Base-by-base conservation (phyloP, 1,140 invertebrate genomes). In the Bombus balteatus region DNA sequence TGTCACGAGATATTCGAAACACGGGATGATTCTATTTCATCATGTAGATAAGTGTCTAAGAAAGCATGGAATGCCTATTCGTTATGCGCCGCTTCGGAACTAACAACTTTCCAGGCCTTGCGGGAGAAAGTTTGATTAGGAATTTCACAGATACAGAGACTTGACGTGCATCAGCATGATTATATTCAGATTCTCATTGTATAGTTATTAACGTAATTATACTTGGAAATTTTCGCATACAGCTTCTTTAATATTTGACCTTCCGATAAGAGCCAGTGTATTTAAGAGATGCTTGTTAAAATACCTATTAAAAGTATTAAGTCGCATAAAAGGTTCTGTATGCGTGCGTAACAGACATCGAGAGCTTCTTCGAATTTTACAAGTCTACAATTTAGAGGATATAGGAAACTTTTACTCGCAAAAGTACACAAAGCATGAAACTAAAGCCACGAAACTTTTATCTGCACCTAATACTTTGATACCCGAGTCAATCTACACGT, bases 51-150 rank as follows among this genome's bases (percentile, higher is more conserved):
- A 66, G 43, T 47, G 37, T 78, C 39, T 34, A 28, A 66, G 77
- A 47, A 41, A 68, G 39, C 37, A 68, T 41, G 62, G 39, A 28
- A 47, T 13, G 15, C n/a, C n/a, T 25, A 71, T 53, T 68, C 43
- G 34, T 47, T 53, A 47, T 28, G 25, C 66, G 25, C 37, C 10
- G 34, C 47, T 71, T 70, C 28, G 47, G 34, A 39, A 77, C 43
- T 47, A 15, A 39, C 47, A 81, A 81, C 47, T 72, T 81, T 71
- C 68, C 43, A 28, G 34, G 32, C 28, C 79, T 59, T 53, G 18
- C 18, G 79, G 25, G 79, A 81, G 79, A 81, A 81, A 81, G 79
- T 81, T 81, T 81, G 79, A 81, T 81, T 81, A 81, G 47, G 68
- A 81, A 81, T 53, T 81, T 81, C n/a, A 37, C 37, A 81, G 34